These are phyloP conservation scores for Lagocephalus sceleratus DNA, from an alignment of 2,797 vertebrate species.

Conservation along the genomic window DNA sequence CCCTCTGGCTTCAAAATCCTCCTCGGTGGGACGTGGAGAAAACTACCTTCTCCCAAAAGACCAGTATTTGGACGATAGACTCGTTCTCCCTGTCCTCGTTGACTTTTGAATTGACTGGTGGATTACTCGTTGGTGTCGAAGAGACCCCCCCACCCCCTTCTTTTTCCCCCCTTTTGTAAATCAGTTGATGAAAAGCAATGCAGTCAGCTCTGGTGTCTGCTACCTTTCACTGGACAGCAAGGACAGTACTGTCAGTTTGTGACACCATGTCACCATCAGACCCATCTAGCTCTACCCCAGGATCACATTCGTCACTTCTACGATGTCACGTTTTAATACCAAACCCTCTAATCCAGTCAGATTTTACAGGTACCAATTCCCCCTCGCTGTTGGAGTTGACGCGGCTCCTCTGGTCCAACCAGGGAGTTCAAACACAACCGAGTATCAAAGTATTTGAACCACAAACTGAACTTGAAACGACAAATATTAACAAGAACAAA, in stretches of 20 bases:
- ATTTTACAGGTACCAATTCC: slow-evolving; percentile 61
- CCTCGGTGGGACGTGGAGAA: slow-evolving; percentile 51
- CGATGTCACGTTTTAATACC: slow-evolving; percentile 74
- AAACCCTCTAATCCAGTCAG: slow-evolving; percentile 64
- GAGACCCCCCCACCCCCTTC: slow-evolving; percentile 44
- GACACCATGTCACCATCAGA: slow-evolving; percentile 69
- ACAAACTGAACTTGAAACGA: slow-evolving; percentile 68
- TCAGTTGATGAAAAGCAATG: slow-evolving; percentile 74
- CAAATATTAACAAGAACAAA: slow-evolving; percentile 70
- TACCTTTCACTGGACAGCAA: slow-evolving; percentile 59
- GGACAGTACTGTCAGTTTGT: slow-evolving; percentile 65
- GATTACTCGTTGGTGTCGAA: slow-evolving; percentile 61
- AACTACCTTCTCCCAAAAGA: slow-evolving; percentile 49
- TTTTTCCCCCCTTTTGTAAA: slow-evolving; percentile 72
- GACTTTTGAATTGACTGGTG: slow-evolving; percentile 64
- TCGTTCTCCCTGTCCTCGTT: slow-evolving; percentile 51
- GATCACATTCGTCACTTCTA: slow-evolving; percentile 51
- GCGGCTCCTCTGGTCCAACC: slow-evolving; percentile 55
- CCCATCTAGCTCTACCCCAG: slow-evolving; percentile 72
- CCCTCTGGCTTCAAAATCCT: slow-evolving; percentile 74
- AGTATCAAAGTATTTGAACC: slow-evolving; percentile 64
- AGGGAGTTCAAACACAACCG: slow-evolving; percentile 62
- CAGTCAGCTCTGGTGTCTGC: slow-evolving; percentile 62
- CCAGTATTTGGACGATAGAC: slow-evolving; percentile 52
- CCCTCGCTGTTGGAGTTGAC: slow-evolving; percentile 56